Conservation (phyloP, 2,797 vertebrate species). For the Gymnoscopelus microlampas region DNA sequence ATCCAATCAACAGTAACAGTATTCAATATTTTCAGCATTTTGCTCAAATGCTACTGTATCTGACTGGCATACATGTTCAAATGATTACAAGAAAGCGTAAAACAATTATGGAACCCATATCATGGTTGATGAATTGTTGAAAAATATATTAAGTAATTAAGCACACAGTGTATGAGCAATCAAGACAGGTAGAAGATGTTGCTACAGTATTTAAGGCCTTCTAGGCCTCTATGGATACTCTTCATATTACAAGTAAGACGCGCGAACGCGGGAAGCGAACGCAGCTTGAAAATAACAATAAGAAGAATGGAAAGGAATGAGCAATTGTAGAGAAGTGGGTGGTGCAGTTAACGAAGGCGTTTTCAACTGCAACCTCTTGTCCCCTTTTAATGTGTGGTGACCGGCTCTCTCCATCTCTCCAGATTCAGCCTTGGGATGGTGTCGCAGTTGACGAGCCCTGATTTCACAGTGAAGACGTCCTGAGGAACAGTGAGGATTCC, state of each 20-base stretch:
- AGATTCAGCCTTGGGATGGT: constrained; percentile 70
- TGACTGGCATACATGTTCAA: constrained; percentile 1
- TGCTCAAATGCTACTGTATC: constrained; percentile 11
- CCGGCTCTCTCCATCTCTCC: constrained; percentile 61
- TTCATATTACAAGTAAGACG: constrained; percentile 6
- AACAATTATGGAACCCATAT: neutral
- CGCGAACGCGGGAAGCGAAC: no score
- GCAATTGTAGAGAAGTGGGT: no score
- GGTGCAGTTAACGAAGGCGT: no score
- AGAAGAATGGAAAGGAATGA: no score
- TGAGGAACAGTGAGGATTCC: constrained; percentile 78
- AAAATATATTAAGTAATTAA: neutral
- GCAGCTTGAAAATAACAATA: no score
- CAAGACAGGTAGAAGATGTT: neutral
- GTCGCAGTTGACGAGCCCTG: constrained; percentile 71
- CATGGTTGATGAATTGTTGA: no score
- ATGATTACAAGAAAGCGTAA: constrained; percentile 8
- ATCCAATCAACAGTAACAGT: no score
- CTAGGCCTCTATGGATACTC: constrained; percentile 33
- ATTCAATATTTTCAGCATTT: neutral
- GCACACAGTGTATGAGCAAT: no score
- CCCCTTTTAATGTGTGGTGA: constrained; percentile 27
- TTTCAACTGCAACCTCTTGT: constrained; percentile 33
- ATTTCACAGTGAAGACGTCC: constrained; percentile 70
- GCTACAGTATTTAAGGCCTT: neutral